These are phyloP conservation scores for Machimus rusticus DNA, from an alignment of 2,888 invertebrate species.

Conservation along the genomic window DNA sequence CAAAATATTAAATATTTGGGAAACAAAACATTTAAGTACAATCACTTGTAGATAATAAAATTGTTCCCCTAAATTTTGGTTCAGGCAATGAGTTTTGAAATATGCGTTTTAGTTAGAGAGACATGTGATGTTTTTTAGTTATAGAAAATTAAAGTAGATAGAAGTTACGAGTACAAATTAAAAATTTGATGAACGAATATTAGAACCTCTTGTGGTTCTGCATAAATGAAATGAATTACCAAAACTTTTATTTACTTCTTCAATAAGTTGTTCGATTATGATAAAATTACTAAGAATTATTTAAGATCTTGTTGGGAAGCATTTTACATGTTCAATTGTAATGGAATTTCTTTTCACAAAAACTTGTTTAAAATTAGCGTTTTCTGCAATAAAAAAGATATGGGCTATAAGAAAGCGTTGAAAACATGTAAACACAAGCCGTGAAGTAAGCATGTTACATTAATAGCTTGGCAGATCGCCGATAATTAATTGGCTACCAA, in stretches of 20 bases:
- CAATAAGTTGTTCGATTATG: no score
- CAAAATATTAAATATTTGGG: background rate
- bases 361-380: background rate
- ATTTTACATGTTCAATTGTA: background rate
- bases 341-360: background rate
- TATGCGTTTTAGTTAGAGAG: background rate
- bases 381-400: no score
- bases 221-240: no score
- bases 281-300: no score
- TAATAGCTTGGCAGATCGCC: background rate
- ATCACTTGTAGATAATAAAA: background rate
- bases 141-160: background rate
- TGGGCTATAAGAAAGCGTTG: no score
- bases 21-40: conserved; percentile 19
- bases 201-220: no score
- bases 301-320: no score
- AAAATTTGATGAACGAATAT: background rate
- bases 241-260: background rate
- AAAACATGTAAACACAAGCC: no score
- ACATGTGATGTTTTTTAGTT: background rate
- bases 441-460: background rate
- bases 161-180: background rate
- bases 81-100: background rate
- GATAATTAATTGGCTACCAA: background rate
- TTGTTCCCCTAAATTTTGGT: background rate